Conservation (phyloP, 1,140 invertebrate species). For the Elymnias hypermnestra region DNA sequence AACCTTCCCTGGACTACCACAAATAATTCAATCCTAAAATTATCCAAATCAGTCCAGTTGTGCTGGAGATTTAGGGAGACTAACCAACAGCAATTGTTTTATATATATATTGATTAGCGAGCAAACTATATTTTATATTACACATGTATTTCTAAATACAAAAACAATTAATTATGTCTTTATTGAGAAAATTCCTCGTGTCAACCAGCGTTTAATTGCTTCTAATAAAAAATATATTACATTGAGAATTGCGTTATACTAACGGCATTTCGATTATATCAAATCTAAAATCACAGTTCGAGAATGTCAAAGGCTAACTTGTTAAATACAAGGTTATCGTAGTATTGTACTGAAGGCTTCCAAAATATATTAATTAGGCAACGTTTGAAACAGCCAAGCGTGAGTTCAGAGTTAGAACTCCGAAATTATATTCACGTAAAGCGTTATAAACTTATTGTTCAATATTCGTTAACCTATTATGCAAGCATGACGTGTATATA, state of each 20-base stretch:
- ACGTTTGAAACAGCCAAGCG: conserved; percentile 11
- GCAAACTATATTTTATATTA: too few relatives aligned
- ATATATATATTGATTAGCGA: too few relatives aligned
- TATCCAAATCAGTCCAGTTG: too few relatives aligned
- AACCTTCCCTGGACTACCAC: too few relatives aligned
- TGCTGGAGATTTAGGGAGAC: too few relatives aligned
- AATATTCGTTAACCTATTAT: too few relatives aligned
- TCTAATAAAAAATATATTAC: neutral
- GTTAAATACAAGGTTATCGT: conserved; percentile 11
- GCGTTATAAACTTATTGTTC: neutral
- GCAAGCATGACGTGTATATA: too few relatives aligned
- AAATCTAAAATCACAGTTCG: conserved; percentile 7
- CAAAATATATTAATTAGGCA: conserved; percentile 16
- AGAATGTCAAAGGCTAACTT: conserved; percentile 20
- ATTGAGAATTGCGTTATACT: neutral
- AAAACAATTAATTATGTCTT: too few relatives aligned
- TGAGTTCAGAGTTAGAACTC: conserved; percentile 4
- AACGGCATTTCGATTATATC: conserved; percentile 11
- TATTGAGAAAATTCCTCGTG: too few relatives aligned
- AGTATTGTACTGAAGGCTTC: conserved; percentile 9
- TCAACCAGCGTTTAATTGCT: neutral
- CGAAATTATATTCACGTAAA: neutral
- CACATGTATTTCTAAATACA: too few relatives aligned
- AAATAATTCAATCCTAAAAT: too few relatives aligned
- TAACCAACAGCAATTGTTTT: too few relatives aligned